Percentiles rank a stretch among this genome's conserved stretches.
Conservation (phyloP, 2,113 vertebrate genomes). For the Grantiella picta region DNA sequence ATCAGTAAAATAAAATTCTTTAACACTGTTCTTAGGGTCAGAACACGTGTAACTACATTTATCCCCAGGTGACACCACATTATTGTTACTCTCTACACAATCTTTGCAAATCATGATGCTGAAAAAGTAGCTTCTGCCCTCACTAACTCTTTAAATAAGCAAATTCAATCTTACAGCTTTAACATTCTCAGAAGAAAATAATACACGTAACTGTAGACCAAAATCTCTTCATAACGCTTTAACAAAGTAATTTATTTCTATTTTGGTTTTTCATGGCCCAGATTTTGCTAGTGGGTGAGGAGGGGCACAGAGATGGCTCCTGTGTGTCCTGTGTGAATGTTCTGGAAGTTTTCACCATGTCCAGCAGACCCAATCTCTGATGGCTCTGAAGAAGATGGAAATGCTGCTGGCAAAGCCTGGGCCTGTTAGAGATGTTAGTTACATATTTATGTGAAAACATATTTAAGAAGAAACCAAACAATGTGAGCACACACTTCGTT, state of each 20-base stretch:
- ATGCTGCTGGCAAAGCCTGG: no score
- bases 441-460: no score
- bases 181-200: neutral
- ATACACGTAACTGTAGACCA: neutral
- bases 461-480: no score
- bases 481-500: no score
- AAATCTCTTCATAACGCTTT: neutral
- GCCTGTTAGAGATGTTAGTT: no score
- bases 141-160: neutral
- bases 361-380: no score
- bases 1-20: neutral
- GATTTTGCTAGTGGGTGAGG: no score
- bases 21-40: neutral
- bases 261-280: no score
- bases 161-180: neutral
- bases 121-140: neutral
- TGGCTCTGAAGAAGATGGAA: no score
- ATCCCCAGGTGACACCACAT: neutral
- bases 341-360: no score
- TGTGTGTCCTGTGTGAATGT: no score
- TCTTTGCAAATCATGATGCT: neutral
- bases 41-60: neutral
- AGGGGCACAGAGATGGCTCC: no score
- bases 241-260: neutral
- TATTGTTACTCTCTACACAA: neutral